Base-by-base conservation (phyloP, 2,797 vertebrate species). In the Trachops cirrhosus region DNA sequence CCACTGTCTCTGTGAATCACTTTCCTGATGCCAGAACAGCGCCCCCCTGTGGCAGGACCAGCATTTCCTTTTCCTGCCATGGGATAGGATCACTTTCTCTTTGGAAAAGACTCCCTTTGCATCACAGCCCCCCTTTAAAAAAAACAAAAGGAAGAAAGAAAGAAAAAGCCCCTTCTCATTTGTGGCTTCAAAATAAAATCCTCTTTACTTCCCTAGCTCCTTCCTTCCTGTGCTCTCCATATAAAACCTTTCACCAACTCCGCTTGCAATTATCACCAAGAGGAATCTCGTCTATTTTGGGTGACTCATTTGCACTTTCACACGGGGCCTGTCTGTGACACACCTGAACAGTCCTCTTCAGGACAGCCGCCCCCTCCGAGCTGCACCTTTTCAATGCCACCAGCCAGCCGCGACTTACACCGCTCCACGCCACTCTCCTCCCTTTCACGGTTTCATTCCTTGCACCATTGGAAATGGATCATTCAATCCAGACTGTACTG, bases 281-380 rank as follows among this genome's bases (percentile, higher is more conserved):
- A 97, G 87, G 94, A 94, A 95, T 93, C 89, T 59, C 96, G 29
- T 95, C 97, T 96, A 93, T 91, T 95, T 89, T 21, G 67, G 84
- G 90, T 5, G 3, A 93, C 86, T 95, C 95, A 80, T 95, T 93
- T 70, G 71, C 0, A 5, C 84, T n/a, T 89, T 95, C 95, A 79
- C 86, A 87, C 57, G 0, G 1, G 91, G 89, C 50, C 93, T 94
- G 90, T 73, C 95, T 94, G 87, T 34, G 75, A 83, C 92, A 89
- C 93, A 85, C 78, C 71, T 82, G 89, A 87, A 70, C 24, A 67
- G 21, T 41, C 70, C 93, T 86, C 95, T 88, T 90, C 41, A n/a
- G 91, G 92, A 71, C 68, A 37, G 41, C 34, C 24, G 15, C 8
- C 59, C 77, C 15, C 73, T 87, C 32, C 0, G 19, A 80, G 62